Percentiles rank a stretch among this genome's conserved stretches.
Evolutionary conservation across 2,113 vertebrate genomes (phyloP).

Genomic region (Strigops habroptila): DNA sequence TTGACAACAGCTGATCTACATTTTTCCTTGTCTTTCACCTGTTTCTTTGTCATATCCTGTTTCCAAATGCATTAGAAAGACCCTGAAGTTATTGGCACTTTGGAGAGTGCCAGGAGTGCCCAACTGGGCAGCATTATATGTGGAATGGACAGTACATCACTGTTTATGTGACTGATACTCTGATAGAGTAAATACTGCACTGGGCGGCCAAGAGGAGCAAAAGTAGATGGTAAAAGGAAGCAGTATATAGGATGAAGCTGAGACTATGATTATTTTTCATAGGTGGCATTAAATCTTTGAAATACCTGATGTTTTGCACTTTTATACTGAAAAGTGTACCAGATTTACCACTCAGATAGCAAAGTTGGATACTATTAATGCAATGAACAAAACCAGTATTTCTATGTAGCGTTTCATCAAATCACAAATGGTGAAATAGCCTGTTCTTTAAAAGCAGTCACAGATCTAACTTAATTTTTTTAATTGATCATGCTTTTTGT

Average conservation of each 20-base stretch:
- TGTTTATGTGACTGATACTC: background rate
- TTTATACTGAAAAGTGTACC: background rate
- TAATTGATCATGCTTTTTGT: background rate
- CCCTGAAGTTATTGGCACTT: background rate
- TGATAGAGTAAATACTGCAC: background rate
- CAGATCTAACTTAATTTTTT: background rate
- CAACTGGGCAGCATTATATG: too few species aligned
- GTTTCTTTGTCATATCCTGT: background rate
- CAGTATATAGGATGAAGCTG: background rate
- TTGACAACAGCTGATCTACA: background rate
- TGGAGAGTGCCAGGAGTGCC: background rate
- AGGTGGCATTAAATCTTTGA: background rate
- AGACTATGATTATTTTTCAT: background rate
- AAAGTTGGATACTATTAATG: background rate
- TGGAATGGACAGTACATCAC: background rate
- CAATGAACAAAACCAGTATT: background rate
- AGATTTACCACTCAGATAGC: background rate
- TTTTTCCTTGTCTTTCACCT: background rate
- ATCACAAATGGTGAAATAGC: background rate
- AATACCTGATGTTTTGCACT: background rate
- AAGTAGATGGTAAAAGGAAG: background rate
- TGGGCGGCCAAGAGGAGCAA: background rate
- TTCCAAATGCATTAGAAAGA: background rate
- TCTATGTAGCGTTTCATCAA: background rate
- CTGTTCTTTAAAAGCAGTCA: background rate